phyloP scores from a whole-genome alignment of 2,888 invertebrate genomes.

The Dryocosmus kuriphilus region DNA sequence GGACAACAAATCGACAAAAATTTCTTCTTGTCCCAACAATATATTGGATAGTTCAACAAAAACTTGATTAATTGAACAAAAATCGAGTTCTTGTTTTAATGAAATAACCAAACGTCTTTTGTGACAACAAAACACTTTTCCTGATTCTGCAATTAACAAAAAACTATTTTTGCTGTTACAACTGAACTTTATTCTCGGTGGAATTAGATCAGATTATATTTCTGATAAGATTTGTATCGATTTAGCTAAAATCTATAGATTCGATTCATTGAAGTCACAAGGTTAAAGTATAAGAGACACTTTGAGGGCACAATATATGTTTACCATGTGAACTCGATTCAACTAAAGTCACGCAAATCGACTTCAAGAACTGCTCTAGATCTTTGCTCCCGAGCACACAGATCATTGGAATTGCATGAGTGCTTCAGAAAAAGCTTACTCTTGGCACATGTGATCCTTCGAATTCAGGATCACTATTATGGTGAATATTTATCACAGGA shows the following conservation, averaged over 20 bases:
- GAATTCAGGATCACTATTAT: constrained; percentile 35
- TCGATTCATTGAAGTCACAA: not conserved
- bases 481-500: constrained; percentile 34
- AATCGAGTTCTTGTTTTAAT: too few species aligned
- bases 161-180: too few species aligned
- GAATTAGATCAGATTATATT: too few species aligned
- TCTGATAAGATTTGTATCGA: not conserved
- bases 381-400: constrained; percentile 28
- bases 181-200: too few species aligned
- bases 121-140: too few species aligned
- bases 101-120: too few species aligned
- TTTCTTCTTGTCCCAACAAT: too few species aligned
- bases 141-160: too few species aligned
- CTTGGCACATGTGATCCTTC: constrained; percentile 37
- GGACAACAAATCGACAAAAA: too few species aligned
- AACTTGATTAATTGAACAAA: too few species aligned
- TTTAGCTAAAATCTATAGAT: not conserved
- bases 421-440: constrained; percentile 31
- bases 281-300: not conserved
- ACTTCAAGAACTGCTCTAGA: constrained; percentile 30
- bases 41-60: too few species aligned
- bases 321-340: constrained; percentile 21
- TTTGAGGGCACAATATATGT: not conserved
- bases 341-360: constrained; percentile 31
- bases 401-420: constrained; percentile 40